These are phyloP conservation scores for Lymantria monacha DNA, from an alignment of 2,888 invertebrate genomes.

Conservation along the genomic window DNA sequence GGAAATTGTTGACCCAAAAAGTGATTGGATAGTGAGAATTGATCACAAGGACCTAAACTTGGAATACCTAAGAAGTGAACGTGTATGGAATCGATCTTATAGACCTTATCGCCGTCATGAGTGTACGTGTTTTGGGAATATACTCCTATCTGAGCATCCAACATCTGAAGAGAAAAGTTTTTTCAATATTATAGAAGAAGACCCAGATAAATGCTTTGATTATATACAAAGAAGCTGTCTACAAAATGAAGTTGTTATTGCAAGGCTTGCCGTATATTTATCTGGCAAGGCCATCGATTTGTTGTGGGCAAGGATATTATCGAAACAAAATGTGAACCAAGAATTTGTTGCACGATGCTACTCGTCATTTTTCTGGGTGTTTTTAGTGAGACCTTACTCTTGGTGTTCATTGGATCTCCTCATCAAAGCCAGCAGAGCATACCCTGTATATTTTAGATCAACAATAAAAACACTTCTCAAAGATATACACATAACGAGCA, in stretches of 20 bases:
- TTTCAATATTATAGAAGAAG: slow-evolving; percentile 13
- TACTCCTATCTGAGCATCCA: neutral
- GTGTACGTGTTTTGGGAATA: neutral
- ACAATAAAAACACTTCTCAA: slow-evolving; percentile 3
- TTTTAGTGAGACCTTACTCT: slow-evolving; percentile 11
- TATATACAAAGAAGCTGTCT: slow-evolving; percentile 10
- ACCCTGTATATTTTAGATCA: slow-evolving; percentile 7
- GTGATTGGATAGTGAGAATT: neutral
- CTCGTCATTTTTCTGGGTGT: slow-evolving; percentile 8
- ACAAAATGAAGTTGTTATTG: slow-evolving; percentile 1
- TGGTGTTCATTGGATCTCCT: slow-evolving; percentile 18
- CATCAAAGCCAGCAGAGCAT: slow-evolving; percentile 17
- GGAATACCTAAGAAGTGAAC: neutral
- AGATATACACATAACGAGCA: slow-evolving; percentile 4
- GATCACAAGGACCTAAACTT: neutral
- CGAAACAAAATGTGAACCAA: slow-evolving; percentile 3
- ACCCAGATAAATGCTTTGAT: slow-evolving; percentile 8
- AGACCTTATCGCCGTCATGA: neutral
- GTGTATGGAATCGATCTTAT: neutral
- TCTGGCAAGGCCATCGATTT: slow-evolving; percentile 9
- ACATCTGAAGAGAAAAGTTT: slow-evolving; percentile 2
- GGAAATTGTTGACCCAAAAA: neutral
- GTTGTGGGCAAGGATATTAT: slow-evolving; percentile 11
- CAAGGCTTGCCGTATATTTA: slow-evolving; percentile 10
- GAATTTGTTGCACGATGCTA: slow-evolving; percentile 14